Evolutionary conservation across 2,797 vertebrate species (phyloP).

Genomic region (Rhinophrynus dorsalis): DNA sequence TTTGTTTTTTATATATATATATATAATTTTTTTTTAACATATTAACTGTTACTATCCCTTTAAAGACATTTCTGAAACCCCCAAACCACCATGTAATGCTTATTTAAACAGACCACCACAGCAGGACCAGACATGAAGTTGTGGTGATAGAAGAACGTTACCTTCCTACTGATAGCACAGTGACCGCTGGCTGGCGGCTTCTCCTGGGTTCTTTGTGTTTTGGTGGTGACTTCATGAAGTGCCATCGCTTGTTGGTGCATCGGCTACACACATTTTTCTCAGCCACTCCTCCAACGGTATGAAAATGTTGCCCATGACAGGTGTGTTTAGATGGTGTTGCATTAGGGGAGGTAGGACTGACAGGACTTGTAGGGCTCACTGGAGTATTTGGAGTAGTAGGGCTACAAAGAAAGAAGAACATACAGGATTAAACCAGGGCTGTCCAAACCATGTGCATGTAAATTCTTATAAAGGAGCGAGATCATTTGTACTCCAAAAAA

Average conservation of each 20-base stretch:
- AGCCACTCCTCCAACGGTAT: slow-evolving; percentile 83
- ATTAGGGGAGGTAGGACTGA: slow-evolving; percentile 69
- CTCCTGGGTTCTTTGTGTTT: slow-evolving; percentile 68
- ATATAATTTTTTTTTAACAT: too few species aligned
- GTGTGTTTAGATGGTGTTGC: slow-evolving; percentile 75
- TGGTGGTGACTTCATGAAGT: slow-evolving; percentile 72
- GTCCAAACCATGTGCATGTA: too few species aligned
- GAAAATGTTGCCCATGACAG: slow-evolving; percentile 83
- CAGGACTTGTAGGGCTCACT: slow-evolving; percentile 68
- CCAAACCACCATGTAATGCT: too few species aligned
- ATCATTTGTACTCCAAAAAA: too few species aligned
- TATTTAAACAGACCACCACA: too few species aligned
- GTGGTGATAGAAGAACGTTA: slow-evolving; percentile 38
- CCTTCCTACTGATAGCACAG: slow-evolving; percentile 93
- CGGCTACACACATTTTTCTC: slow-evolving; percentile 85
- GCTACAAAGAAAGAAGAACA: slow-evolving; percentile 48
- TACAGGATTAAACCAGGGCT: neutral
- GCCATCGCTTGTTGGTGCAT: slow-evolving; percentile 91
- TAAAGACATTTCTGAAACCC: too few species aligned
- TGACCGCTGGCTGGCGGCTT: slow-evolving; percentile 80
- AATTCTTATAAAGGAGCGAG: too few species aligned
- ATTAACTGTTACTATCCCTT: too few species aligned
- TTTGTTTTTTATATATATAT: too few species aligned
- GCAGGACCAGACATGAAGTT: too few species aligned
- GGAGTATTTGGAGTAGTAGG: slow-evolving; percentile 76